Evolutionary conservation across 2,888 invertebrate genomes (phyloP).

Genomic region (Diarsia brunnea): DNA sequence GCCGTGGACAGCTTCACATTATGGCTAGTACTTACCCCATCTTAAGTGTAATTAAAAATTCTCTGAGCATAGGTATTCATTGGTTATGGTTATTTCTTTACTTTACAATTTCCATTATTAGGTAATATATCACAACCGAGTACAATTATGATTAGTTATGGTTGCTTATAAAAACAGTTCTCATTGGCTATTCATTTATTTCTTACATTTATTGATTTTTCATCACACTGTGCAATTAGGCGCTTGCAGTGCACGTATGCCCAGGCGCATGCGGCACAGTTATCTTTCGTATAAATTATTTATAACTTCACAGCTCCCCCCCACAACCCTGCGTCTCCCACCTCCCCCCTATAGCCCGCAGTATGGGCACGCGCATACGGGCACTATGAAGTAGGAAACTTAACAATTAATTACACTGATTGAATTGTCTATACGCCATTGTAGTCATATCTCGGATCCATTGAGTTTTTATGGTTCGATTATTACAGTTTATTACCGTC

Average conservation of each 20-base stretch:
- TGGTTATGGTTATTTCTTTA: slow-evolving; percentile 19
- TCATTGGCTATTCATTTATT: slow-evolving; percentile 75
- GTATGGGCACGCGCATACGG: slow-evolving; percentile 77
- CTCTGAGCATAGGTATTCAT: slow-evolving; percentile 21
- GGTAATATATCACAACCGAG: slow-evolving; percentile 60
- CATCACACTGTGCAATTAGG: slow-evolving; percentile 69
- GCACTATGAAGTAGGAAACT: slow-evolving; percentile 78
- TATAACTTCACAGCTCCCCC: slow-evolving; percentile 74
- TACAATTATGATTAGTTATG: slow-evolving; percentile 65
- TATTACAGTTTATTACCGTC: slow-evolving; percentile 65
- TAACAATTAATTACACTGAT: slow-evolving; percentile 83
- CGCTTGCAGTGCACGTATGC: slow-evolving; percentile 68
- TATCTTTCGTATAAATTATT: slow-evolving; percentile 82
- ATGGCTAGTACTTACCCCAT: background rate
- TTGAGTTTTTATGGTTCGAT: slow-evolving; percentile 70
- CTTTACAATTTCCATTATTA: slow-evolving; percentile 42
- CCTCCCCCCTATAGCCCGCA: slow-evolving; percentile 49
- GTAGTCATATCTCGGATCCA: slow-evolving; percentile 72
- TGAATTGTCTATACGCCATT: slow-evolving; percentile 80
- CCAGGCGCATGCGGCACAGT: slow-evolving; percentile 77
- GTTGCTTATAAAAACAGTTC: slow-evolving; percentile 66
- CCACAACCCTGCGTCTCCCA: slow-evolving; percentile 31
- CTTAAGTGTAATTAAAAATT: slow-evolving; percentile 15
- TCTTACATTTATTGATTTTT: slow-evolving; percentile 74
- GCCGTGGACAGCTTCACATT: background rate